Evolutionary conservation across 2,113 vertebrate genomes (phyloP).

Genomic region (Thinocorus orbignyianus): DNA sequence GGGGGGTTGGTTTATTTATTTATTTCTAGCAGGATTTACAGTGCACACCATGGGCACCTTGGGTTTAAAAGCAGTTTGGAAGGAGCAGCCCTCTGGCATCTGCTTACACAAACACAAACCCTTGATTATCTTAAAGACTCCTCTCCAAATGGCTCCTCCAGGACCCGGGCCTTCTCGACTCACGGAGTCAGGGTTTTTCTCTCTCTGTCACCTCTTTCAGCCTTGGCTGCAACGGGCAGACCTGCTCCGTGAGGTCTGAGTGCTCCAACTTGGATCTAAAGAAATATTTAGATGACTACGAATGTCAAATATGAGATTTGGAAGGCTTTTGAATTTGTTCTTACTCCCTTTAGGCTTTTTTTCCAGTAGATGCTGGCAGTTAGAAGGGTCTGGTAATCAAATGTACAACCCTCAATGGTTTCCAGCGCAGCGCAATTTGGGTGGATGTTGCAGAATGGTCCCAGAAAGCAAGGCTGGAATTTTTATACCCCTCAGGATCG

Average conservation of each 20-base stretch:
- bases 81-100: neutral
- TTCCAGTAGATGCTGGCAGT: neutral
- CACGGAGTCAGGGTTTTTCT: neutral
- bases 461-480: neutral
- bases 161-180: neutral
- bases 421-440: neutral
- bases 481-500: neutral
- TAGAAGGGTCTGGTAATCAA: neutral
- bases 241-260: accelerated
- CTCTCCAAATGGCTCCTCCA: neutral
- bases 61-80: neutral
- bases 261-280: neutral
- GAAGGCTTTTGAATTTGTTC: neutral
- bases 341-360: neutral
- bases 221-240: neutral
- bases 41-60: accelerated
- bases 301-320: neutral
- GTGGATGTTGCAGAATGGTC: neutral
- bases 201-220: neutral
- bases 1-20: neutral
- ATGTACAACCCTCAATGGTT: neutral
- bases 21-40: neutral
- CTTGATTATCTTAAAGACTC: neutral
- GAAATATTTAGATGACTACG: neutral
- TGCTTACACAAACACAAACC: neutral